These are phyloP conservation scores for Physeter macrocephalus DNA, from an alignment of 2,113 vertebrate genomes.

Conservation along the genomic window DNA sequence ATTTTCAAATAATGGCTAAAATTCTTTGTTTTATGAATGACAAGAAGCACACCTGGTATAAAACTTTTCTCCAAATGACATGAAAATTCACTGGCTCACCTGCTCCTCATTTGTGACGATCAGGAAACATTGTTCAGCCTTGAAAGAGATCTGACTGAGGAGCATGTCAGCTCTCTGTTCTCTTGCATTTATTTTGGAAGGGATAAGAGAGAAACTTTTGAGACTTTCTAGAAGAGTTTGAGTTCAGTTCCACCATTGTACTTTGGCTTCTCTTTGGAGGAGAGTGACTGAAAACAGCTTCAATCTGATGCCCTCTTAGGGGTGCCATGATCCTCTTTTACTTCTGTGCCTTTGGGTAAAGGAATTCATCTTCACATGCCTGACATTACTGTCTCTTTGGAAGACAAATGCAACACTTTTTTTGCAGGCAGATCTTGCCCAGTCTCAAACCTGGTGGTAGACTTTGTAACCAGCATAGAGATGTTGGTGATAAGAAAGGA, in stretches of 20 bases:
- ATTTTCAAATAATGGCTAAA: conserved; percentile 28
- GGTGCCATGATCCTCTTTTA: not conserved
- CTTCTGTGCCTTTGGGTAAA: not conserved
- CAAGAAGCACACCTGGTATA: not conserved
- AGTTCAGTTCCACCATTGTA: not conserved
- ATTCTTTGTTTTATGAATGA: not conserved
- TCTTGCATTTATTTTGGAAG: not conserved
- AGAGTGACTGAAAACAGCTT: not conserved
- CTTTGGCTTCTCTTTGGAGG: not conserved
- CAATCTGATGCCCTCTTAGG: not conserved
- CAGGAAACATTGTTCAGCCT: not conserved
- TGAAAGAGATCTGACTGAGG: not conserved
- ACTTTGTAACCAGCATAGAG: not conserved
- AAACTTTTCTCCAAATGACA: conserved; percentile 16
- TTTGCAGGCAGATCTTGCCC: not conserved
- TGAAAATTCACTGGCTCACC: conserved; percentile 6
- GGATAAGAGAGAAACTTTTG: not conserved
- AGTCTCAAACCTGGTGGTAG: not conserved
- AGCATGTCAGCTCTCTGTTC: not conserved
- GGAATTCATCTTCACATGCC: not conserved
- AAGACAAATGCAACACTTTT: not conserved
- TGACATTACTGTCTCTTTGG: not conserved
- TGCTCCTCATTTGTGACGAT: not conserved
- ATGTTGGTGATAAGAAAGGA: not conserved
- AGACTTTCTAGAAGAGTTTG: conserved; percentile 17